Evolutionary conservation across 2,888 invertebrate genomes (phyloP).

Genomic region (Phengaris arion): DNA sequence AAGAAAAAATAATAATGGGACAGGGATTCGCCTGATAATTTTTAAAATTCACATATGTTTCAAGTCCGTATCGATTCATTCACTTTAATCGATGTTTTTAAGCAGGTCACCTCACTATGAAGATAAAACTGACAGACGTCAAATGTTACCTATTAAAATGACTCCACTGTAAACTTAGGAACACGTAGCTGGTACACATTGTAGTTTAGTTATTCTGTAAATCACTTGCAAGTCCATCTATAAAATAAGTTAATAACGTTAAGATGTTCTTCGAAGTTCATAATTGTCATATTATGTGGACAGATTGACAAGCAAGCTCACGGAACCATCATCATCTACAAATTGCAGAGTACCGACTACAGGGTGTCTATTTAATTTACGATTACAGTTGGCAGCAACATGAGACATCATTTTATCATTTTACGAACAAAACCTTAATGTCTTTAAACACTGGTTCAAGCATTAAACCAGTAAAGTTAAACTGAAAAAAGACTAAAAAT

Average conservation of each 20-base stretch:
- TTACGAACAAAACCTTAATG: not conserved
- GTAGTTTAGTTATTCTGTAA: too few relatives aligned
- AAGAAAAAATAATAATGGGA: too few relatives aligned
- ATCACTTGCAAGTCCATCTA: not conserved
- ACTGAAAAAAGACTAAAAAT: not conserved
- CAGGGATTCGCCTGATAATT: too few relatives aligned
- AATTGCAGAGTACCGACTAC: not conserved
- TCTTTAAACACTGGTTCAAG: not conserved
- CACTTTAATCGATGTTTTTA: too few relatives aligned
- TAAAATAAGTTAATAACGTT: too few relatives aligned
- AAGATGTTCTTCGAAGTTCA: not conserved
- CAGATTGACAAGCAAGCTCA: not conserved
- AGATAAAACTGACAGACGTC: too few relatives aligned
- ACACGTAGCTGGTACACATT: too few relatives aligned
- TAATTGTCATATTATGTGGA: not conserved
- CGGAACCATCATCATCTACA: not conserved
- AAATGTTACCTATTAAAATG: too few relatives aligned
- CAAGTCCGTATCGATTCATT: too few relatives aligned
- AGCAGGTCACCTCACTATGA: too few relatives aligned
- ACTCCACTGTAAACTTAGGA: too few relatives aligned
- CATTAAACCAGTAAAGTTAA: not conserved
- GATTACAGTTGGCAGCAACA: not conserved
- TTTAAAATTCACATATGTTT: too few relatives aligned
- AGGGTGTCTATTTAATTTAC: conserved; percentile 10
- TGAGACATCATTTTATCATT: conserved; percentile 7